Evolutionary conservation across 2,797 vertebrate genomes (phyloP).

Genomic region (Acrocephalus scirpaceus): DNA sequence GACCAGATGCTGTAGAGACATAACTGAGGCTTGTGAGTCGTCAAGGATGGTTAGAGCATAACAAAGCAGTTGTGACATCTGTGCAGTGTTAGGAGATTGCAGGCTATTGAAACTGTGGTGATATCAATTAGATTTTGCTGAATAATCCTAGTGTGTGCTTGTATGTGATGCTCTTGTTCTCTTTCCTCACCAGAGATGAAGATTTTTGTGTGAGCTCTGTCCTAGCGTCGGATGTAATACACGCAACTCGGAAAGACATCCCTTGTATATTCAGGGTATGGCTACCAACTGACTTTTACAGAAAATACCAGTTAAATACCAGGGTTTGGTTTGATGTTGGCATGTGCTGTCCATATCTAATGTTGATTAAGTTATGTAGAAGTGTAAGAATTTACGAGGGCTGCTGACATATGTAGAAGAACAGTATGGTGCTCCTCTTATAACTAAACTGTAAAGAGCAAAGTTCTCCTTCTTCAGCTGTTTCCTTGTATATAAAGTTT

Average conservation of each 20-base stretch:
- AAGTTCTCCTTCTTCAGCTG: not conserved
- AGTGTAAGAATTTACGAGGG: not conserved
- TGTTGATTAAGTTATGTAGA: not conserved
- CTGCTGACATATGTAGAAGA: not conserved
- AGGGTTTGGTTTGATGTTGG: not conserved
- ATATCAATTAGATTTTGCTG: not conserved
- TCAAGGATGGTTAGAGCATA: slow-evolving; percentile 18
- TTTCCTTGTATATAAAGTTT: not conserved
- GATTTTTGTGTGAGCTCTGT: slow-evolving; percentile 96
- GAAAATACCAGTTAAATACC: not conserved
- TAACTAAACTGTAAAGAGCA: not conserved
- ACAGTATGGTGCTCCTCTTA: not conserved
- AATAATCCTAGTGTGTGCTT: not conserved
- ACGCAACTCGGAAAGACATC: slow-evolving; percentile 92
- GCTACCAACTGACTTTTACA: not conserved
- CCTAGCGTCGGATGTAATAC: slow-evolving; percentile 93
- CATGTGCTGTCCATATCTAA: not conserved
- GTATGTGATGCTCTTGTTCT: not conserved
- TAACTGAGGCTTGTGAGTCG: slow-evolving; percentile 18
- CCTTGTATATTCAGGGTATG: slow-evolving; percentile 95
- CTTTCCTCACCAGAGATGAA: slow-evolving; percentile 86
- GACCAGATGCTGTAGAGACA: slow-evolving; percentile 20
- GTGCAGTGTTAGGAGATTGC: not conserved
- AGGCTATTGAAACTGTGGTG: not conserved
- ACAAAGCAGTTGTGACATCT: slow-evolving; percentile 23